Base-by-base conservation (phyloP, 2,113 vertebrate species). In the Excalfactoria chinensis region DNA sequence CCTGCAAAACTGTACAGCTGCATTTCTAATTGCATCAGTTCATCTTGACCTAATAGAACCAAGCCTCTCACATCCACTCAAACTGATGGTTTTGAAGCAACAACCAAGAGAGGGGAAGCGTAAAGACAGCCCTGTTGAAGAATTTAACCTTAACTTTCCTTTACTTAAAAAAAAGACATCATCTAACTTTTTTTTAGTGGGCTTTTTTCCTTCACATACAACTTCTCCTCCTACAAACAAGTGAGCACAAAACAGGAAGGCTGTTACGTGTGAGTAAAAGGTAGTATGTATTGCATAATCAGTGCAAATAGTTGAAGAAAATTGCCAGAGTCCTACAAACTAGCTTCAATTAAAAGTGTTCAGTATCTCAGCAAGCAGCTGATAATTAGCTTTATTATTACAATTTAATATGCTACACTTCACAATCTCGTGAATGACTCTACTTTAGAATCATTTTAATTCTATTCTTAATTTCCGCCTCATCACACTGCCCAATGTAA, bases 381-480 rank as follows among this genome's bases (percentile, higher is more conserved):
- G 87, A 93, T 95, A 94, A 97, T 95, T 91, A 95, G 91, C 89
- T 89, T 89, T 84, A 93, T 91, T 96, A 86, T 75, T 95, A 85
- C 92, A 95, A 96, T 96, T 94, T 93, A 97, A 96, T 94, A 88
- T 95, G 90, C 84, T 80, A 63, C 88, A 86, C 93, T 88, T 86
- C 78, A 93, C 58, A 85, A 85, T 95, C 90, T 91, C 88, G 84
- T 92, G 87, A 85, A 88, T 55, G 71, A 82, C 71, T 91, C 89
- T 79, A 94, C 76, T 90, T 92, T 66, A 91, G 89, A 86, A 95
- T 53, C 82, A 95, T 95, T 79, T 97, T 95, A 95, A 95, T 95
- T 96, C 95, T 95, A 88, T 95, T 97, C 96, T 95, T 95, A 94
- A 96, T 97, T 97, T 97, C 94, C 80, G 19, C 77, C 89, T 88